Base-by-base conservation (phyloP, 2,113 vertebrate species). In the Bagarius yarrelli region DNA sequence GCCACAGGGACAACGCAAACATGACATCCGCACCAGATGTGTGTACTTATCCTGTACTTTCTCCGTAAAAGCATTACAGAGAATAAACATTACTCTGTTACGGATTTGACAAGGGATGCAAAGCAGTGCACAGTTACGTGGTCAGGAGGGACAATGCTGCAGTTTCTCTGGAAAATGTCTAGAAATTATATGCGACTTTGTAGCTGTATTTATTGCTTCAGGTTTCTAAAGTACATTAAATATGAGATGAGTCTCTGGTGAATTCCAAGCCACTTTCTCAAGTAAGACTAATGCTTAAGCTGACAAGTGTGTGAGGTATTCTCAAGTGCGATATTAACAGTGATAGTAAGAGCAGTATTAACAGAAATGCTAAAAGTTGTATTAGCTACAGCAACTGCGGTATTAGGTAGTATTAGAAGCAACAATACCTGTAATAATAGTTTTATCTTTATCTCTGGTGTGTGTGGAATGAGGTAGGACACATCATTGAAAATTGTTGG, bases 1-100 rank as follows among this genome's bases (percentile, higher is more conserved):
- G 81, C 36, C 63, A 57, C 53, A 69, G 63, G 64, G 81, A 76
- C 81, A 77, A 77, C 57, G 81, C 77, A 83, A 85, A 80, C 64
- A 82, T 34, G 77, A 73, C 84, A 56, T 70, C 72, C 36, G 27
- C n/a, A 79, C 36, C 81, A 82, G 81, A 80, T 52, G 72, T 80
- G 81, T 79, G 40, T 77, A 63, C 60, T 71, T 55, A 67, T 61
- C 34, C 64, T 44, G 44, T 71, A 76, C 77, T 57, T 76, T 70
- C 81, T 79, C 77, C 34, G 57, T 76, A 71, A 82, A 82, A 76
- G 69, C 63, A 36, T 61, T 69, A 59, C 40, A 21, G 40, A 64
- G 25, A 70, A 71, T 75, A 53, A 75, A 79, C 71, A 64, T 55
- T 40, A 4, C 21, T 30, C 8, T 30, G 25, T 32, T 56, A 2